A percentile compares a stretch with the other conserved stretches of the same genome.
Conservation (phyloP, 2,888 invertebrate genomes). For the Anoplius nigerrimus region DNA sequence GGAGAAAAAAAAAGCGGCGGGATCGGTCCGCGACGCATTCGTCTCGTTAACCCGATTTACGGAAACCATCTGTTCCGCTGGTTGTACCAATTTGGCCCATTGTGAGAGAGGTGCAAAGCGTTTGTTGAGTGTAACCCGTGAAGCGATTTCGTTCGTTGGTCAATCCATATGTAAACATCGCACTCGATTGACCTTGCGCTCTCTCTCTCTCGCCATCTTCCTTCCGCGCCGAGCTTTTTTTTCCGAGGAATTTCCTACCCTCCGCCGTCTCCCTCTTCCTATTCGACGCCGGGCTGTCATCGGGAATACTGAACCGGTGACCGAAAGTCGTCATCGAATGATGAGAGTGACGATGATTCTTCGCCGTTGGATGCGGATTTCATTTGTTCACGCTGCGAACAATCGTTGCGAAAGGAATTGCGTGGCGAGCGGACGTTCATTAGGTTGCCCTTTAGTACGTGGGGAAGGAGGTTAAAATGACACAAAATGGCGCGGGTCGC, state of each 20-base stretch:
- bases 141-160: slow-evolving; percentile 50
- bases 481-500: too few relatives aligned
- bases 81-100: slow-evolving; percentile 39
- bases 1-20: slow-evolving; percentile 30
- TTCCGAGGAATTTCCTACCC: neutral
- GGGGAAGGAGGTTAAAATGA: too few relatives aligned
- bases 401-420: too few relatives aligned
- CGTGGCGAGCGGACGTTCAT: too few relatives aligned
- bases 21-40: slow-evolving; percentile 33
- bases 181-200: slow-evolving; percentile 29
- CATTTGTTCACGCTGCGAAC: too few relatives aligned
- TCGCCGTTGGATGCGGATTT: too few relatives aligned
- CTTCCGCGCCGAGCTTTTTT: neutral
- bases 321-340: neutral
- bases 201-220: neutral
- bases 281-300: too few relatives aligned
- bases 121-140: slow-evolving; percentile 39
- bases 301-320: too few relatives aligned
- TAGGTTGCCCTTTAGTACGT: too few relatives aligned
- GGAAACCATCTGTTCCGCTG: slow-evolving; percentile 43
- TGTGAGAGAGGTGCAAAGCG: slow-evolving; percentile 29
- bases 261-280: too few relatives aligned
- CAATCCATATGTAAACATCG: slow-evolving; percentile 33
- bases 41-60: slow-evolving; percentile 58
- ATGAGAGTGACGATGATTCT: neutral